Conservation (phyloP, 2,797 vertebrate species). For the Limnodromus scolopaceus region DNA sequence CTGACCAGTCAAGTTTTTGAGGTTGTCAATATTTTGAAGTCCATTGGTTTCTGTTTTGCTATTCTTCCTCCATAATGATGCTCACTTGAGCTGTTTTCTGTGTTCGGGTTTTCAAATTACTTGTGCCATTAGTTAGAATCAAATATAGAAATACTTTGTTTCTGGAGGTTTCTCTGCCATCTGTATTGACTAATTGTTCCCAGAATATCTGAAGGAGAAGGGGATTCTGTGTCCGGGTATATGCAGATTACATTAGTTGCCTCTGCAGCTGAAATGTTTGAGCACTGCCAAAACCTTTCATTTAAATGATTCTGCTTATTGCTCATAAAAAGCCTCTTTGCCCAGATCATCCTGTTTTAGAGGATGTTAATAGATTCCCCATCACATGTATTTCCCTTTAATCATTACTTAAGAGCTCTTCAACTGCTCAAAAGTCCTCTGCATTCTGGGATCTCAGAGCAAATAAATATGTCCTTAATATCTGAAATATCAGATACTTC, state of each 20-base stretch:
- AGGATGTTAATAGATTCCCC: not conserved
- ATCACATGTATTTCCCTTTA: not conserved
- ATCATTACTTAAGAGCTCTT: not conserved
- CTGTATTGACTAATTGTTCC: not conserved
- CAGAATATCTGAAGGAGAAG: not conserved
- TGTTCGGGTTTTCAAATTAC: not conserved
- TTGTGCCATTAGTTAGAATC: not conserved
- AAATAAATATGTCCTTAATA: not conserved
- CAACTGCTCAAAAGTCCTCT: not conserved
- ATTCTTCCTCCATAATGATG: not conserved
- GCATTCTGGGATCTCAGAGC: not conserved
- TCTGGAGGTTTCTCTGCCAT: not conserved
- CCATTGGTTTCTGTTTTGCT: not conserved
- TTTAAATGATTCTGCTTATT: not conserved
- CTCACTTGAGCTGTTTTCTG: not conserved
- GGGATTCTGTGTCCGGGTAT: fast-evolving
- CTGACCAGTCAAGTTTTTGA: not conserved
- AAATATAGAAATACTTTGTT: not conserved
- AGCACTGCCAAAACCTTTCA: not conserved
- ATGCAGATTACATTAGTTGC: not conserved
- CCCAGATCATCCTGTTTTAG: not conserved
- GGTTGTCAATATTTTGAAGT: not conserved
- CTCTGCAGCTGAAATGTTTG: not conserved
- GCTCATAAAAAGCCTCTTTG: not conserved
- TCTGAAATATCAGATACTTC: not conserved